Percentiles rank a stretch among this genome's conserved stretches.
These are phyloP conservation scores for Atrichornis clamosus DNA, from an alignment of 2,113 vertebrate genomes.

Conservation along the genomic window DNA sequence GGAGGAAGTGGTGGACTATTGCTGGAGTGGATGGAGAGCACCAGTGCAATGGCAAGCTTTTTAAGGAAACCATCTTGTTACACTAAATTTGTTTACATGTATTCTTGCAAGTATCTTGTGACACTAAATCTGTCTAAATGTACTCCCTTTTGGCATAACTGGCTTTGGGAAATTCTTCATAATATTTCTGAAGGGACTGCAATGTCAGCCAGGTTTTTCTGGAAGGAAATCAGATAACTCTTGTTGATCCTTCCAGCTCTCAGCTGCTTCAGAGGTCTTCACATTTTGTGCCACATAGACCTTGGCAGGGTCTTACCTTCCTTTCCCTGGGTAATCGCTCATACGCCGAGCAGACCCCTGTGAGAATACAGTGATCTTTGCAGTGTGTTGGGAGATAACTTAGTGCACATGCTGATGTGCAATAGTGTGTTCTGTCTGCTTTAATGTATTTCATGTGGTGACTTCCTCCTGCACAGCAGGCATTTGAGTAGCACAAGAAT, in stretches of 20 bases:
- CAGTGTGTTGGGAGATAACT: accelerated
- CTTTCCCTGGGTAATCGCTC: not conserved
- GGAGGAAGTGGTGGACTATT: not conserved
- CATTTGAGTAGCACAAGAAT: not conserved
- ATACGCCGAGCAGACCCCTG: not conserved
- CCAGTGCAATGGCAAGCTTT: not conserved
- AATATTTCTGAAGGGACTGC: not conserved
- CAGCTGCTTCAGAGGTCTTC: not conserved
- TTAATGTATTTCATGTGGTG: not conserved
- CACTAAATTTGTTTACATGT: not conserved
- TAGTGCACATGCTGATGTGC: not conserved
- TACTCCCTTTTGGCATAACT: not conserved
- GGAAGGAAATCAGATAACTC: not conserved
- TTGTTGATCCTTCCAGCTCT: not conserved
- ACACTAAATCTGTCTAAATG: not conserved
- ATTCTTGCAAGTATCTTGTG: not conserved
- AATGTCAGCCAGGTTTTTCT: not conserved
- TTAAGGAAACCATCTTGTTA: not conserved
- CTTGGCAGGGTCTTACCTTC: not conserved
- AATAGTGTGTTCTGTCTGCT: not conserved
- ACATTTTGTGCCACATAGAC: not conserved
- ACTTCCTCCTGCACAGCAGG: not conserved
- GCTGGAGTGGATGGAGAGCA: not conserved
- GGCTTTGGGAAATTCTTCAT: not conserved
- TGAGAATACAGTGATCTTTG: not conserved